phyloP scores from a whole-genome alignment of 2,797 vertebrate species.

The Pseudochirops corinnae region DNA sequence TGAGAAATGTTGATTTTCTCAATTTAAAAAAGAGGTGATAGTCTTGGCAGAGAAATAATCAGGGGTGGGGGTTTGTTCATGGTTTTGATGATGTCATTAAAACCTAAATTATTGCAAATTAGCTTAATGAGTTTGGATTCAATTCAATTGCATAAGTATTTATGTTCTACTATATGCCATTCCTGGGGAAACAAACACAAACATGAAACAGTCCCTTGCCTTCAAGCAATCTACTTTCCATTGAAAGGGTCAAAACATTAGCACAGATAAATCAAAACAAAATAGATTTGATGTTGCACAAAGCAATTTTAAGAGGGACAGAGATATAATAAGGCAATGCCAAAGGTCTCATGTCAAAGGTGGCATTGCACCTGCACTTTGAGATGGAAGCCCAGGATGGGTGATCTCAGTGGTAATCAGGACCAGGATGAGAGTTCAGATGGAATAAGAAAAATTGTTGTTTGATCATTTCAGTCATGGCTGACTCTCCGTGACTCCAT shows the following conservation, averaged over 20 bases:
- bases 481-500: background rate
- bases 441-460: background rate
- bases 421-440: background rate
- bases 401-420: background rate
- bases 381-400: background rate
- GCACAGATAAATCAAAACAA: background rate
- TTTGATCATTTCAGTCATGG: background rate
- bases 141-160: background rate
- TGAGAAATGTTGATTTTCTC: background rate
- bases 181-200: background rate
- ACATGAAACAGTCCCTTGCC: background rate
- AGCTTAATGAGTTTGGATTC: background rate
- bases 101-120: background rate
- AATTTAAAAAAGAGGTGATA: background rate
- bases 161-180: background rate
- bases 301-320: background rate
- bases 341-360: background rate
- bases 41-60: background rate
- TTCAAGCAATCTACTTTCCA: background rate
- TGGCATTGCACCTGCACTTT: background rate
- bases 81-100: background rate
- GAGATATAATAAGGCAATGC: background rate
- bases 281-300: background rate
- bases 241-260: background rate
- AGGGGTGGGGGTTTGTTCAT: background rate